Base-by-base conservation (phyloP, 2,113 vertebrate species). In the Narcine bancroftii region DNA sequence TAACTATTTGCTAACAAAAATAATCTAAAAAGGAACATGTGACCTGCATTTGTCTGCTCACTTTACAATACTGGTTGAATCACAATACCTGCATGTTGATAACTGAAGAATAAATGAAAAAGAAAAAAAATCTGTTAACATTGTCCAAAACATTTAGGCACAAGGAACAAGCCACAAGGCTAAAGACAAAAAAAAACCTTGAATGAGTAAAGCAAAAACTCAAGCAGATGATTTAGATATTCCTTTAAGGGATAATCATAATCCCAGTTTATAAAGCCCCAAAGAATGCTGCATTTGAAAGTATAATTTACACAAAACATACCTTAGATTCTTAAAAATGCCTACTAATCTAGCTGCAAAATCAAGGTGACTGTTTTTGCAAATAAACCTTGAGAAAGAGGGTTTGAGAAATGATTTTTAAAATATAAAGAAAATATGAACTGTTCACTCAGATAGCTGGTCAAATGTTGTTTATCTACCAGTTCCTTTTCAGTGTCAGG, bases 151-250 rank as follows among this genome's bases (percentile, higher is more conserved):
- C 60, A 89, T 42, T 69, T 93, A 94, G 95, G 94, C 94, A 96
- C 94, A 93, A 93, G 95, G 94, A 94, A 96, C 94, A 93, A 93
- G 95, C 94, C 95, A 95, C 95, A 96, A 96, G 95, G 95, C 94
- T 92, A 94, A 94, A 95, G 94, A 92, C 93, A 26, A 45, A 39
- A 56, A 87, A 87, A 2, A 69, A 60, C n/a, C 26, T 60, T 87
- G n/a, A 87, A 87, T 87, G 60, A 87, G 60, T 60, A 87, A 85
- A 87, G 33, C 53, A 60, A 39, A 69, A 33, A 91, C 26, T 33
- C 26, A 63, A 15, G 65, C 0, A 66, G 60, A 21, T 69, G 85
- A n/a, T 89, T 89, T 29, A 89, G 3, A 45, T 39, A 19, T 26
- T 89, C 63, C 15, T 69, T 47, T 17, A 91, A 69, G 33, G 39